Conservation (phyloP, 2,888 invertebrate genomes). For the Pollenia angustigena region DNA sequence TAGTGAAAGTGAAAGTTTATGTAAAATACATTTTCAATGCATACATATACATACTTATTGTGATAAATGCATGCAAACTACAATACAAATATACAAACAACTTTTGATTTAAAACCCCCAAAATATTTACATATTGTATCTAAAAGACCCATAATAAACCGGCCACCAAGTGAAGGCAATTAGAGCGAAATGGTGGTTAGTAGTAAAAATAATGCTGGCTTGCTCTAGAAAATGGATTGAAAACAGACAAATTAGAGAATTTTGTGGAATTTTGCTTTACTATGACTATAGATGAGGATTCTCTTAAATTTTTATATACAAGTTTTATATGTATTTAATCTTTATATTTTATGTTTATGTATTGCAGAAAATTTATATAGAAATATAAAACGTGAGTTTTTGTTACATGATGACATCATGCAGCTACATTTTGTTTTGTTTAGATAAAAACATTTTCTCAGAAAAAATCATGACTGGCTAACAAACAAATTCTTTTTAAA, state of each 20-base stretch:
- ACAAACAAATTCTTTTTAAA: neutral
- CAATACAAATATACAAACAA: neutral
- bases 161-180: neutral
- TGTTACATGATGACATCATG: constrained; percentile 45
- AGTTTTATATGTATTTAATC: neutral
- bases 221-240: neutral
- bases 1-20: constrained; percentile 36
- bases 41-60: neutral
- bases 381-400: neutral
- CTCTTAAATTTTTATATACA: too few species aligned
- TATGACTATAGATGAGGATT: too few species aligned
- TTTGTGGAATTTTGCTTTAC: neutral
- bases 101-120: neutral
- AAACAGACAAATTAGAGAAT: neutral
- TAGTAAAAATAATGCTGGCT: constrained; percentile 8
- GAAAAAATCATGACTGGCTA: neutral
- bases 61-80: neutral
- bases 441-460: neutral
- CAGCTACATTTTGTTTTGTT: neutral
- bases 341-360: neutral
- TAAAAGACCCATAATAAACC: neutral
- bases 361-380: neutral
- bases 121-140: neutral
- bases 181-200: neutral
- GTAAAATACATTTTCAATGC: neutral